Evolutionary conservation across 23 tunicate species (phyloP).

Genomic region (Ascidia mentula): DNA sequence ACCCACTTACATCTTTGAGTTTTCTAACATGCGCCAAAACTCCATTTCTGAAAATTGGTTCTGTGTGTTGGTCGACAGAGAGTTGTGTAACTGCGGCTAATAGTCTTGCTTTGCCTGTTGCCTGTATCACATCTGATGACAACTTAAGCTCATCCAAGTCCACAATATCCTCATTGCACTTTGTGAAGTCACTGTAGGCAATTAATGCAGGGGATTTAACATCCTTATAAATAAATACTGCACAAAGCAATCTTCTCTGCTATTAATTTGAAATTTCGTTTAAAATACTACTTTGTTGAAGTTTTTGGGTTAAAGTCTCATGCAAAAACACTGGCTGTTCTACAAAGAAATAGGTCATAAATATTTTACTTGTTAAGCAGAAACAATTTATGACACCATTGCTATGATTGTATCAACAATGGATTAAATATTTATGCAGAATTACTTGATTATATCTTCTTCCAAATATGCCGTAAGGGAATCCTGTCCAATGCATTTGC

Average conservation of each 20-base stretch:
- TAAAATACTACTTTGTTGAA: too few relatives aligned
- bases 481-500: not conserved
- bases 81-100: slow-evolving; percentile 31
- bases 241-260: too few relatives aligned
- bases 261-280: too few relatives aligned
- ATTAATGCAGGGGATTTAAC: too few relatives aligned
- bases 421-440: too few relatives aligned
- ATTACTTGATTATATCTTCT: not conserved
- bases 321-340: too few relatives aligned
- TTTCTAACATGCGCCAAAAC: slow-evolving; percentile 52
- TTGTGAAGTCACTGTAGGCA: slow-evolving; percentile 47
- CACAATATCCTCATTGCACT: slow-evolving; percentile 62
- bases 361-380: too few relatives aligned
- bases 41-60: slow-evolving; percentile 60
- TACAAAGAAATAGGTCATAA: too few relatives aligned
- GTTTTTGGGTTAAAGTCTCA: too few relatives aligned
- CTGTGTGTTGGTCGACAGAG: slow-evolving; percentile 25
- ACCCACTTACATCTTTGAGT: slow-evolving; percentile 34
- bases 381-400: too few relatives aligned
- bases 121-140: slow-evolving; percentile 25
- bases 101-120: slow-evolving; percentile 55
- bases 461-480: not conserved
- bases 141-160: slow-evolving; percentile 42
- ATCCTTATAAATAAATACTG: too few relatives aligned
- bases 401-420: too few relatives aligned